phyloP scores from a whole-genome alignment of 1,140 invertebrate species.

The Halyomorpha halys region DNA sequence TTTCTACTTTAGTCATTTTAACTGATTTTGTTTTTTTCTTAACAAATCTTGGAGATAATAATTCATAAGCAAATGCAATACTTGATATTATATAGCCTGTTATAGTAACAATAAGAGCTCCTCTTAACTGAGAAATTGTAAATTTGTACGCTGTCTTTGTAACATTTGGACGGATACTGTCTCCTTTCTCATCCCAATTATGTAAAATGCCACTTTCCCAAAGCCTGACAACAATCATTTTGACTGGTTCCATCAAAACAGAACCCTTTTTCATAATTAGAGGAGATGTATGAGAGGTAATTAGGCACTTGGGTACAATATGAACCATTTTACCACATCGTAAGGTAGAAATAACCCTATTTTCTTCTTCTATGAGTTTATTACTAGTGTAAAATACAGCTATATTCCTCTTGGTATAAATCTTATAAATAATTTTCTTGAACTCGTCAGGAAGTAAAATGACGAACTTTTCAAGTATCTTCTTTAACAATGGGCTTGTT shows the following conservation, averaged over 20 bases:
- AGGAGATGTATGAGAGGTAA: not conserved
- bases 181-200: not conserved
- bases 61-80: not conserved
- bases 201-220: not conserved
- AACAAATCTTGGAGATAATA: not conserved
- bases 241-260: not conserved
- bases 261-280: constrained; percentile 4
- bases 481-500: constrained; percentile 27
- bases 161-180: not conserved
- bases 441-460: constrained; percentile 30
- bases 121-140: constrained; percentile 4
- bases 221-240: not conserved
- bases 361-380: constrained; percentile 28
- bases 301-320: constrained; percentile 4
- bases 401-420: constrained; percentile 26
- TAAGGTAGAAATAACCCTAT: not conserved
- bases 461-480: constrained; percentile 29
- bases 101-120: constrained; percentile 1
- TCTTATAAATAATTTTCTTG: constrained; percentile 24
- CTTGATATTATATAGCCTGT: not conserved
- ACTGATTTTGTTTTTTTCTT: too few species aligned
- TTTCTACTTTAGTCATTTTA: too few species aligned
- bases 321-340: not conserved
- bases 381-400: constrained; percentile 30
- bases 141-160: not conserved